These are phyloP conservation scores for Balaeniceps rex DNA, from an alignment of 2,113 vertebrate genomes.

Conservation along the genomic window DNA sequence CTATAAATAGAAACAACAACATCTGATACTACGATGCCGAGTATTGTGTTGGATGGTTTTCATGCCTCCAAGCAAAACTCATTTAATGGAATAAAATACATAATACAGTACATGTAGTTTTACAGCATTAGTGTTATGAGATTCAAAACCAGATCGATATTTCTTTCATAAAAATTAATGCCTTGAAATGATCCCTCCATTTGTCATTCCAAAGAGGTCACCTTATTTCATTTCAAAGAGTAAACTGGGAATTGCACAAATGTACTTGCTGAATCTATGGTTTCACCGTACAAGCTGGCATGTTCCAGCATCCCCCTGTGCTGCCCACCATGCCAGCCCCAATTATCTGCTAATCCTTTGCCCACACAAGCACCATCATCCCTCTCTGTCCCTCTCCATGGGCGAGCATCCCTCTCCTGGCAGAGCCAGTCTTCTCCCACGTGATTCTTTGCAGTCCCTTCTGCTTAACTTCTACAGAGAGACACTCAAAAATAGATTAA, in stretches of 20 bases:
- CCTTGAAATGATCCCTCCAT: conserved; percentile 31
- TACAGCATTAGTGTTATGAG: not conserved
- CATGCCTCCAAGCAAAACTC: conserved; percentile 20
- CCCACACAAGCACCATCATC: not conserved
- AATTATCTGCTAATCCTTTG: not conserved
- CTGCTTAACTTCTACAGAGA: not conserved
- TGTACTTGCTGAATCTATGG: not conserved
- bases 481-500: not conserved
- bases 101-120: not conserved
- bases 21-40: not conserved
- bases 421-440: not conserved
- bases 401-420: not conserved
- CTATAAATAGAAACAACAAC: conserved; percentile 53
- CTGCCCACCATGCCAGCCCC: not conserved
- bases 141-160: conserved; percentile 50
- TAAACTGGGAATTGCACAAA: not conserved
- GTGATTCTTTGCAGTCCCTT: not conserved
- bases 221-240: not conserved
- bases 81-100: conserved; percentile 15
- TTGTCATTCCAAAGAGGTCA: conserved; percentile 48
- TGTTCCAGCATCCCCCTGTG: not conserved
- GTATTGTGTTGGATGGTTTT: not conserved
- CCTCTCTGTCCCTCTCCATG: not conserved
- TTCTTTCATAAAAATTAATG: conserved; percentile 55
- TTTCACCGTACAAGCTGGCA: not conserved